These are phyloP conservation scores for Thereva unica DNA, from an alignment of 2,888 invertebrate genomes.

Conservation along the genomic window DNA sequence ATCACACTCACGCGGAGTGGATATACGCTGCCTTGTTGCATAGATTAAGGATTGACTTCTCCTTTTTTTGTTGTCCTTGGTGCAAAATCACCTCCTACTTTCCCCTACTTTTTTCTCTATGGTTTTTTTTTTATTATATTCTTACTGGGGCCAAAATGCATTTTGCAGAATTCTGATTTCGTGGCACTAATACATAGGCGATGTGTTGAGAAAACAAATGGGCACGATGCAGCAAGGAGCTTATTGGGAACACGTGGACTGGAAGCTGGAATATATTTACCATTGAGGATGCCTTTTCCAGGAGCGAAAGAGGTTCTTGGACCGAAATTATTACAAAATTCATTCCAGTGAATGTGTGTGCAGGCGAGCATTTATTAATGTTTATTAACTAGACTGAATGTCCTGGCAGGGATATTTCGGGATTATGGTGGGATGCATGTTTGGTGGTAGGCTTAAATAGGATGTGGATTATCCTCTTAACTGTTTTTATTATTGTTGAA, in stretches of 20 bases:
- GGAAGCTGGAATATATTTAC: conserved; percentile 5
- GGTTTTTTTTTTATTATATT: background rate
- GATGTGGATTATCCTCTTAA: no score
- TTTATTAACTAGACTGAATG: background rate
- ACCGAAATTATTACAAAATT: background rate
- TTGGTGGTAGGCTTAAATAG: no score
- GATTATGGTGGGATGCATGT: no score
- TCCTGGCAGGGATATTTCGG: no score
- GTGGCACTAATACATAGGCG: background rate
- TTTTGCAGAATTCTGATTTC: background rate
- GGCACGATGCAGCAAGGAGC: conserved; percentile 3
- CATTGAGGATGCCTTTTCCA: conserved; percentile 4
- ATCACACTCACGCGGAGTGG: background rate
- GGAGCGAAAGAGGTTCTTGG: background rate
- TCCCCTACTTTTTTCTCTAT: background rate
- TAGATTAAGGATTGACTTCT: no score
- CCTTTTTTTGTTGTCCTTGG: no score
- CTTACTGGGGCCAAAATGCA: conserved; percentile 1
- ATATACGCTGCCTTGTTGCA: background rate
- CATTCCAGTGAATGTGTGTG: background rate
- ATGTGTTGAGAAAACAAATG: conserved; percentile 15
- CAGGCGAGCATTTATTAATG: background rate
- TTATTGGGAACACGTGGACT: conserved; percentile 18
- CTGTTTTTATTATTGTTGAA: no score
- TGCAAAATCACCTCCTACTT: background rate